Evolutionary conservation across 2,113 vertebrate genomes (phyloP).

Genomic region (Mastomys coucha): DNA sequence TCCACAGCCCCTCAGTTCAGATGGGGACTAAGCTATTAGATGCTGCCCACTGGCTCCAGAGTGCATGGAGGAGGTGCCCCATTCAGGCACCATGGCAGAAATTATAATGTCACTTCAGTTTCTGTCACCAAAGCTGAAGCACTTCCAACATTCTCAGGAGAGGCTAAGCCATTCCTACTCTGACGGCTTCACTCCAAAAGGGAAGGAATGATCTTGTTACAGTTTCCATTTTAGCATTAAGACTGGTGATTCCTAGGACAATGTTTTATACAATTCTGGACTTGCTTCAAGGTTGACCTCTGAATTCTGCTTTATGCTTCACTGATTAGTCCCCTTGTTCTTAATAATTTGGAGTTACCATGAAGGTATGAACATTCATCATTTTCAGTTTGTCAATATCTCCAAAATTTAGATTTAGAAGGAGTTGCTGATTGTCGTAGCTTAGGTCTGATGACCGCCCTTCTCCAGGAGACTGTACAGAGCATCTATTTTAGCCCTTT

Average conservation of each 20-base stretch:
- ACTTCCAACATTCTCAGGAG: neutral
- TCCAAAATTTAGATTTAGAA: neutral
- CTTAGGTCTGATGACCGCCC: neutral
- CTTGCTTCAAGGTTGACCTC: neutral
- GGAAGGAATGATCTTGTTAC: neutral
- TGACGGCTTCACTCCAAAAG: neutral
- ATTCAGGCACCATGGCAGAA: neutral
- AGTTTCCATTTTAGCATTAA: neutral
- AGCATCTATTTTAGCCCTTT: neutral
- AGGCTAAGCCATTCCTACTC: neutral
- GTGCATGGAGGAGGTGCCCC: rapidly evolving
- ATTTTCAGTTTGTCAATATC: neutral
- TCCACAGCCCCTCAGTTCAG: neutral
- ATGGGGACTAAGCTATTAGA: neutral
- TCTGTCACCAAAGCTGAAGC: neutral
- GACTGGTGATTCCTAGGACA: neutral
- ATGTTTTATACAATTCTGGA: neutral
- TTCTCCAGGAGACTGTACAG: neutral
- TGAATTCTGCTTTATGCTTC: neutral
- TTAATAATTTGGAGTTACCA: neutral
- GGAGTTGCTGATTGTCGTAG: neutral
- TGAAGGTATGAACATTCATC: neutral
- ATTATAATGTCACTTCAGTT: neutral
- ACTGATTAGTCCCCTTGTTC: neutral
- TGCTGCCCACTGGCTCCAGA: neutral